These are phyloP conservation scores for Zaprionus davidi DNA, from an alignment of 1,140 invertebrate species.

Conservation along the genomic window DNA sequence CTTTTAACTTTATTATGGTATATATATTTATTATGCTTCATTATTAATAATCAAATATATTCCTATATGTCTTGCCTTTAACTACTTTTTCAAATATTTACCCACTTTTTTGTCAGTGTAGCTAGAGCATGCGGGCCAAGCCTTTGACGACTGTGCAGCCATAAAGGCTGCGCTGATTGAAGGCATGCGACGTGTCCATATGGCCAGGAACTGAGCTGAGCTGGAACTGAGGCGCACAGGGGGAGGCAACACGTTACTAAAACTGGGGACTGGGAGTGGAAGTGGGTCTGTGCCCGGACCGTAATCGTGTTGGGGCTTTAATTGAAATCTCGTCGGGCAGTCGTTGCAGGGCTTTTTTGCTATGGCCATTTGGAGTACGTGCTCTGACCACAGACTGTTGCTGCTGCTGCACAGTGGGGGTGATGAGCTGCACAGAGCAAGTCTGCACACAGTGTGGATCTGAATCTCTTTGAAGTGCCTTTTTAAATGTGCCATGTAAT, in stretches of 20 bases:
- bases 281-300: constrained; percentile 8
- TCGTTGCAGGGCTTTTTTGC: constrained; percentile 42
- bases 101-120: constrained; percentile 25
- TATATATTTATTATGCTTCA: too few species aligned
- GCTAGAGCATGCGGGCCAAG: constrained; percentile 45
- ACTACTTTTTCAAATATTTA: not conserved
- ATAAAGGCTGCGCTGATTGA: constrained; percentile 56
- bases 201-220: constrained; percentile 36
- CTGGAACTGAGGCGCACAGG: constrained; percentile 1
- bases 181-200: constrained; percentile 47
- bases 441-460: not conserved
- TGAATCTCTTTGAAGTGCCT: constrained; percentile 16
- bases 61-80: not conserved
- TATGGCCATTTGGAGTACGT: constrained; percentile 73
- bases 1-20: too few species aligned
- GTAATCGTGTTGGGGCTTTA: constrained; percentile 63
- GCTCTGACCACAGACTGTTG: constrained; percentile 19
- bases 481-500: constrained; percentile 64
- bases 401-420: not conserved
- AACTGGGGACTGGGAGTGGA: not conserved
- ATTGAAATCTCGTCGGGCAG: constrained; percentile 69
- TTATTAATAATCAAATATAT: not conserved
- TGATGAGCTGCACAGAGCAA: not conserved
- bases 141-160: constrained; percentile 56
- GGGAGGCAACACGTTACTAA: not conserved